These are phyloP conservation scores for Tholera decimalis DNA, from an alignment of 2,888 invertebrate genomes.

Conservation along the genomic window DNA sequence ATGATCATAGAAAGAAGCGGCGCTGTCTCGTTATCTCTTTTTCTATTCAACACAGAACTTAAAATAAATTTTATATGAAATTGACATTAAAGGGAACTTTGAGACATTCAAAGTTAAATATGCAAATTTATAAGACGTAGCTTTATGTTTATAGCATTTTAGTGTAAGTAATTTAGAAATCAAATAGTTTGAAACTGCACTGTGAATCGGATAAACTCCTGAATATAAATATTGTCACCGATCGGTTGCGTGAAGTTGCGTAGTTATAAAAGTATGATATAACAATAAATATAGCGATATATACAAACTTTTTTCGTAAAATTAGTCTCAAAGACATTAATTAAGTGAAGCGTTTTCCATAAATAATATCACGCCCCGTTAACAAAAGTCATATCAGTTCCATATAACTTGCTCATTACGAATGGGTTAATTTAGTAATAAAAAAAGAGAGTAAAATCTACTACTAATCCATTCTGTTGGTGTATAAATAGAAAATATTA, in stretches of 20 bases:
- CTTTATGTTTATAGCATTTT: slow-evolving; percentile 69
- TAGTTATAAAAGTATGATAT: too few relatives aligned
- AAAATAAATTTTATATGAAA: slow-evolving; percentile 78
- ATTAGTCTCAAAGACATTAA: too few relatives aligned
- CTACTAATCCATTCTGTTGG: background rate
- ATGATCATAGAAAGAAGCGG: slow-evolving; percentile 82
- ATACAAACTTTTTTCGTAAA: too few relatives aligned
- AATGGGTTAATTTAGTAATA: slow-evolving; percentile 13
- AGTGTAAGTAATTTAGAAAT: slow-evolving; percentile 55
- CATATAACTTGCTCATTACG: slow-evolving; percentile 9
- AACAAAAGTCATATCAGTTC: slow-evolving; percentile 17
- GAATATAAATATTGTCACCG: background rate
- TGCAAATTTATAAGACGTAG: slow-evolving; percentile 67
- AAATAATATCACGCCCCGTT: slow-evolving; percentile 8
- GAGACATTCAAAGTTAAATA: slow-evolving; percentile 69
- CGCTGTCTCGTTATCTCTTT: slow-evolving; percentile 83
- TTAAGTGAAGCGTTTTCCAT: slow-evolving; percentile 1
- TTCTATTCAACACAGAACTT: slow-evolving; percentile 82
- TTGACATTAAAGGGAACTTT: slow-evolving; percentile 76
- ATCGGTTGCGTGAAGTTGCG: too few relatives aligned
- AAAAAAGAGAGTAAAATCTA: too few relatives aligned
- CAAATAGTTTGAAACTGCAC: slow-evolving; percentile 23
- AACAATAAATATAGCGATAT: too few relatives aligned
- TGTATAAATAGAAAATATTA: slow-evolving; percentile 8
- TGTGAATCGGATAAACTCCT: background rate